Evolutionary conservation across 2,888 invertebrate species (phyloP), one percentile per base, ranked within the genome.

Genomic region (Perdita meconis): DNA sequence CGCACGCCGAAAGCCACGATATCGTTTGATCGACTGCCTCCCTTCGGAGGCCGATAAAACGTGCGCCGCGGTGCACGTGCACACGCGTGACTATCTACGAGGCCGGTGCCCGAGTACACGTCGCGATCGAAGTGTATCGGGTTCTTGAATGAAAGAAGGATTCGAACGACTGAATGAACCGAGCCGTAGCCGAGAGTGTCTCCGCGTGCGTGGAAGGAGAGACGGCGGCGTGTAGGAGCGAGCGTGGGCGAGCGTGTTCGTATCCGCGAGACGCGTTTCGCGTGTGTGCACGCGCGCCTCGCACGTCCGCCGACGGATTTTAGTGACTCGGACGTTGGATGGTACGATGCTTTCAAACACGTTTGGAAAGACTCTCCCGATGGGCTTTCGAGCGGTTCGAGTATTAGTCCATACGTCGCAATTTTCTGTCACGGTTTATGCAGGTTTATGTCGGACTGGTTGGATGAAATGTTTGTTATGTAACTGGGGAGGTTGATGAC

Each of bases 131-230:
- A 86, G 83, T 80, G 84, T 87, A 89, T 88, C 83, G 85, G 59
- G 80, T 44, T 76, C n/a, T 78, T 86, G 89, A 89, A 89, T 89
- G 89, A 86, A 89, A 80, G 84, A 86, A 84, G 79, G 87, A 83
- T 84, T 82, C 82, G 78, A 77, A 67, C 70, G 89, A 78, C 82
- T 85, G 86, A 86, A 88, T 87, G 86, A 85, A 86, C 81, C 78
- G 83, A 73, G 70, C 68, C 73, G 70, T 66, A 53, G 71, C 34
- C 42, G 71, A 30, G n/a, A 47, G 77, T 65, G 57, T 80, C 69
- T 36, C 64, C 44, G 63, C 63, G 64, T 30, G 76, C 60, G 69
- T 68, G 56, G 50, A 69, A 38, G 42, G 66, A 60, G 66, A 65
- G 63, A 63, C 71, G 66, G 67, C 61, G 55, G 78, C 50, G 78